These are phyloP conservation scores for Aphidius gifuensis DNA, from an alignment of 1,140 invertebrate genomes.

Conservation along the genomic window DNA sequence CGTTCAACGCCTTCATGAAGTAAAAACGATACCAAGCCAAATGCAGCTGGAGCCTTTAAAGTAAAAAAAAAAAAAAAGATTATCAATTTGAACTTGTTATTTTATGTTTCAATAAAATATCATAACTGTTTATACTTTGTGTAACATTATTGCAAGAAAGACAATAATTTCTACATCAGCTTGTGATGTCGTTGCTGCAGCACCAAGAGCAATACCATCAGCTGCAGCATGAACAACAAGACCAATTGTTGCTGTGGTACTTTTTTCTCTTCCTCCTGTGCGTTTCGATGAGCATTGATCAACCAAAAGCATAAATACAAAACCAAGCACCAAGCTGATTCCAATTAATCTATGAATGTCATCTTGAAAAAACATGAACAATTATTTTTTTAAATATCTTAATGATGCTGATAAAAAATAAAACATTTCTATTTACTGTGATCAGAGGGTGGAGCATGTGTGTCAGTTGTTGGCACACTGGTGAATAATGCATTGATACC, in stretches of 20 bases:
- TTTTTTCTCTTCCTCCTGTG: constrained; percentile 66
- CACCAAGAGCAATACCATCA: constrained; percentile 95
- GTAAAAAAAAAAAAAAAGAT: constrained; percentile 24
- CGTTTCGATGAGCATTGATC: constrained; percentile 78
- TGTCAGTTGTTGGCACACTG: constrained; percentile 30
- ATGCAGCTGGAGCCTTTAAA: constrained; percentile 87
- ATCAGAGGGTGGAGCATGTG: constrained; percentile 12
- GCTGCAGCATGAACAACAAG: constrained; percentile 97
- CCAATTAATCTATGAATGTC: constrained; percentile 68
- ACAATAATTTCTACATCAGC: constrained; percentile 96
- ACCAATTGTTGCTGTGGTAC: constrained; percentile 91
- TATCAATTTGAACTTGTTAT: neutral
- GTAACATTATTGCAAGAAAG: constrained; percentile 97
- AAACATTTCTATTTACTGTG: constrained; percentile 29
- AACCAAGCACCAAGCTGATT: constrained; percentile 77
- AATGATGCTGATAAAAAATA: neutral
- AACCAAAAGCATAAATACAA: constrained; percentile 96
- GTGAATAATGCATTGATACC: constrained; percentile 83
- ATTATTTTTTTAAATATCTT: constrained; percentile 14
- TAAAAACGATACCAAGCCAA: constrained; percentile 95
- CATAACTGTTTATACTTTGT: constrained; percentile 70
- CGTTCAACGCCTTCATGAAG: constrained; percentile 92
- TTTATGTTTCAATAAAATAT: neutral
- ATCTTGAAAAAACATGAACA: constrained; percentile 39
- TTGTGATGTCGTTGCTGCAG: constrained; percentile 91